Evolutionary conservation across 2,113 vertebrate genomes (phyloP).

Genomic region (Mobula birostris): DNA sequence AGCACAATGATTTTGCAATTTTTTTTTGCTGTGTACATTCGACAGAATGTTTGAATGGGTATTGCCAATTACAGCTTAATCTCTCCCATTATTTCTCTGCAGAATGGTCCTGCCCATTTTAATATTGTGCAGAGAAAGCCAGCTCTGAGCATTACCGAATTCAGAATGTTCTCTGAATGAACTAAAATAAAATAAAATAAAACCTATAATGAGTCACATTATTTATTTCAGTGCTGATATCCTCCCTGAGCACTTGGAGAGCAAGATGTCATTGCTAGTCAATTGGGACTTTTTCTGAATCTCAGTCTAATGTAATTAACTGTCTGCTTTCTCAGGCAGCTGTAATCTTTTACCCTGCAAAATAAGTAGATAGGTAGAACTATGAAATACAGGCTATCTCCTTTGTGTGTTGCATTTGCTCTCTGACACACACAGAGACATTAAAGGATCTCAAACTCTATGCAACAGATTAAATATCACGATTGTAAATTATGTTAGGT

Average conservation of each 20-base stretch:
- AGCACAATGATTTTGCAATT: not conserved
- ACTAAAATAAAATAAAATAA: constrained; percentile 26
- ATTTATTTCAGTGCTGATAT: constrained; percentile 26
- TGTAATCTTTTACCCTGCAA: not conserved
- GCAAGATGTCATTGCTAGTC: constrained; percentile 14
- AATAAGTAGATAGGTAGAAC: not conserved
- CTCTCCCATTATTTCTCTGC: not conserved
- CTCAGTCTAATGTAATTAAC: constrained; percentile 29
- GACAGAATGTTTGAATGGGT: too few species aligned
- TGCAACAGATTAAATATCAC: not conserved
- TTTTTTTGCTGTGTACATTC: not conserved
- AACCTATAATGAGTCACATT: not conserved
- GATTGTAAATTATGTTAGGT: not conserved
- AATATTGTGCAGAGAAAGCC: not conserved
- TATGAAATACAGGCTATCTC: not conserved
- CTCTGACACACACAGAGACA: not conserved
- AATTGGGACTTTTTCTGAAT: not conserved
- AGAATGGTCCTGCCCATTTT: too few species aligned
- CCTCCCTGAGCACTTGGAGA: not conserved
- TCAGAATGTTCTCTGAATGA: not conserved
- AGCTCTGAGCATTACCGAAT: not conserved
- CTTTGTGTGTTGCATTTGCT: not conserved
- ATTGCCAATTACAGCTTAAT: constrained; percentile 7
- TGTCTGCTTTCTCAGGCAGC: constrained; percentile 27
- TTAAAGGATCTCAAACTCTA: not conserved